Percentiles rank a stretch among this genome's conserved stretches.
These are phyloP conservation scores for Eulimnadia texana DNA, from an alignment of 1,140 invertebrate species.

Conservation along the genomic window DNA sequence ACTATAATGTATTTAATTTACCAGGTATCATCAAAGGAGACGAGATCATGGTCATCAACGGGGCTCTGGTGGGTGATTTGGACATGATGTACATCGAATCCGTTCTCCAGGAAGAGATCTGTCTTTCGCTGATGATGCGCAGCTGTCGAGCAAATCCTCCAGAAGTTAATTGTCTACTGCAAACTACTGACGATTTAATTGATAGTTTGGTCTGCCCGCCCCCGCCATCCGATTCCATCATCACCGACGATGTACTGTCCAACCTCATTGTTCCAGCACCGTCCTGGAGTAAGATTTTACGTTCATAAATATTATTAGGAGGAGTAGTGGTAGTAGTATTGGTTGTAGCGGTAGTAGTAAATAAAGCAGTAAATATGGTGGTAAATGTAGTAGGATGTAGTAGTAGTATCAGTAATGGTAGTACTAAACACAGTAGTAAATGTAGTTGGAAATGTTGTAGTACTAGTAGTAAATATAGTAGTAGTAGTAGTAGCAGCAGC, in stretches of 20 bases:
- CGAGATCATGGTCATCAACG: constrained; percentile 97
- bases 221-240: constrained; percentile 71
- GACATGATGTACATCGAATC: constrained; percentile 97
- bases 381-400: too few relatives aligned
- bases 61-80: constrained; percentile 89
- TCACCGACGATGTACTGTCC: constrained; percentile 90
- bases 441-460: too few relatives aligned
- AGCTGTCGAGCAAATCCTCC: constrained; percentile 89
- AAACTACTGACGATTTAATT: constrained; percentile 78
- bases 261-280: constrained; percentile 89
- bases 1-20: neutral
- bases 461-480: too few relatives aligned
- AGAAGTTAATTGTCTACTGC: constrained; percentile 61
- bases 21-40: constrained; percentile 90
- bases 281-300: constrained; percentile 59
- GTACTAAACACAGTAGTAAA: too few relatives aligned
- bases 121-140: constrained; percentile 94
- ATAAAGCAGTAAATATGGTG: too few relatives aligned
- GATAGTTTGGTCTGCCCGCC: constrained; percentile 89
- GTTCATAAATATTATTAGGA: too few relatives aligned
- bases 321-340: too few relatives aligned
- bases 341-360: too few relatives aligned
- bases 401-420: too few relatives aligned
- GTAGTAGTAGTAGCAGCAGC: too few relatives aligned
- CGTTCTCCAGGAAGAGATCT: constrained; percentile 83